Percentiles rank a stretch among this genome's conserved stretches.
These are phyloP conservation scores for Villa cingulata DNA, from an alignment of 2,888 invertebrate genomes.

Conservation along the genomic window DNA sequence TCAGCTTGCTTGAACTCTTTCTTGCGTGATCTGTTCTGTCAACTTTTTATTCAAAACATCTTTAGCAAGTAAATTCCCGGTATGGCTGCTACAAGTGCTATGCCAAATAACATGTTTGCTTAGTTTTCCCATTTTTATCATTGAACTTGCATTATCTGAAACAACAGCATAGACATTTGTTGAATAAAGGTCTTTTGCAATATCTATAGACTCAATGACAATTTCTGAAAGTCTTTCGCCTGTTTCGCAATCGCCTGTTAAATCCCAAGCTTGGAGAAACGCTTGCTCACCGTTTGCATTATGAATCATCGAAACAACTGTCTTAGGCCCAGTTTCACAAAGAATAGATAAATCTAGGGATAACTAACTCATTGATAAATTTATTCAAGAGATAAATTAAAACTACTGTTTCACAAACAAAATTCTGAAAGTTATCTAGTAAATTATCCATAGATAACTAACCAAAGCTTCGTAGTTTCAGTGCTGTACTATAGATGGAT, in stretches of 20 bases:
- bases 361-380: too few species aligned
- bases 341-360: too few species aligned
- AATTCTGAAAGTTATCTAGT: too few species aligned
- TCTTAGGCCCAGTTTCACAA: too few species aligned
- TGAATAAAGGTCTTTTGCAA: conserved; percentile 12
- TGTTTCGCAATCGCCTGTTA: conserved; percentile 10
- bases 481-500: too few species aligned
- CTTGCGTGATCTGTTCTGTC: not conserved
- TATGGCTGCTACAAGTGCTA: conserved; percentile 17
- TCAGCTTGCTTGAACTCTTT: too few species aligned
- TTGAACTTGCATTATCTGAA: conserved; percentile 18
- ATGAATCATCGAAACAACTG: conserved; percentile 8
- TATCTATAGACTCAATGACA: conserved; percentile 8
- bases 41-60: not conserved
- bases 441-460: too few species aligned
- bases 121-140: conserved; percentile 17
- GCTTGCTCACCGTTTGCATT: not conserved
- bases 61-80: conserved; percentile 13
- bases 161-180: conserved; percentile 16
- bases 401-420: too few species aligned
- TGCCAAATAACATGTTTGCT: conserved; percentile 15
- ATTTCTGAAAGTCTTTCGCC: conserved; percentile 10
- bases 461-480: too few species aligned
- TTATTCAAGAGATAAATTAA: too few species aligned
- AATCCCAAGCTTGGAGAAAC: conserved; percentile 16